phyloP scores from a whole-genome alignment of 2,888 invertebrate species.

The Lysandra bellargus region DNA sequence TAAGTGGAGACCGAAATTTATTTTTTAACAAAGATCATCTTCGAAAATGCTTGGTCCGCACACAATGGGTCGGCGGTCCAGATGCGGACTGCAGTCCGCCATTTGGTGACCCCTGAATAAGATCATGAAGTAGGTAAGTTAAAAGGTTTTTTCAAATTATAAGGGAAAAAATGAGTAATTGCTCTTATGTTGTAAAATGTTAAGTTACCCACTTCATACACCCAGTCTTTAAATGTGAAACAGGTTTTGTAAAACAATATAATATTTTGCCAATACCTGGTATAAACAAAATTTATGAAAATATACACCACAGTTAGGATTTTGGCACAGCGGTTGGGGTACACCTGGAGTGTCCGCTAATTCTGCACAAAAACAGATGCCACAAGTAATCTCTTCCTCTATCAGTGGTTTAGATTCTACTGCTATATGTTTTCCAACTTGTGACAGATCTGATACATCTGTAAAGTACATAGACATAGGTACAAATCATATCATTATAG shows the following conservation, averaged over 20 bases:
- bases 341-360: slow-evolving; percentile 52
- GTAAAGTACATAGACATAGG: background rate
- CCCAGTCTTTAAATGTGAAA: too few relatives aligned
- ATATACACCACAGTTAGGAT: slow-evolving; percentile 58
- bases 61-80: too few relatives aligned
- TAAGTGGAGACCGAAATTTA: too few relatives aligned
- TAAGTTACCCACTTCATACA: too few relatives aligned
- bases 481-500: background rate
- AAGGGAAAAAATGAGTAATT: too few relatives aligned
- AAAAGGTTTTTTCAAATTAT: too few relatives aligned
- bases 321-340: slow-evolving; percentile 69
- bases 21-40: too few relatives aligned
- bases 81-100: too few relatives aligned
- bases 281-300: slow-evolving; percentile 66
- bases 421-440: slow-evolving; percentile 29
- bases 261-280: slow-evolving; percentile 50
- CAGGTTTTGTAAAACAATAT: background rate
- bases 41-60: too few relatives aligned
- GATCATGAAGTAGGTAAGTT: too few relatives aligned
- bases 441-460: slow-evolving; percentile 32
- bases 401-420: slow-evolving; percentile 33
- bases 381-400: slow-evolving; percentile 49
- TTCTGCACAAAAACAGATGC: slow-evolving; percentile 62
- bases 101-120: too few relatives aligned
- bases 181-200: too few relatives aligned